A percentile compares a stretch with the other conserved stretches of the same genome.
Conservation (phyloP, 2,797 vertebrate genomes). For the Malacoctenus gilli region DNA sequence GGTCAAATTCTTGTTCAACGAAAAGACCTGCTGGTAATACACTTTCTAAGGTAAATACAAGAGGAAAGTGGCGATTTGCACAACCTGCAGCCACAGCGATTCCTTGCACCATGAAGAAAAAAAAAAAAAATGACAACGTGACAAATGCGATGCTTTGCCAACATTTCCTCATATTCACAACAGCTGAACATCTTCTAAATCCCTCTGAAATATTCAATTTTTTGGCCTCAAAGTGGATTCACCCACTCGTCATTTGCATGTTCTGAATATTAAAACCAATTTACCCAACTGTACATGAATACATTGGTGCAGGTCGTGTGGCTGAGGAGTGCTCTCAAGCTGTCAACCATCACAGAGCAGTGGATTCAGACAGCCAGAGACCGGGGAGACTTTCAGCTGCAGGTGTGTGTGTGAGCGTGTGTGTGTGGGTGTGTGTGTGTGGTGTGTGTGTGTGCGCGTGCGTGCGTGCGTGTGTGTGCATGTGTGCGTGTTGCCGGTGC, state of each 20-base stretch:
- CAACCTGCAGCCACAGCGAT: constrained; percentile 82
- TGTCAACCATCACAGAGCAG: constrained; percentile 96
- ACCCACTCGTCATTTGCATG: constrained; percentile 35
- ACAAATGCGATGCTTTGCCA: constrained; percentile 21
- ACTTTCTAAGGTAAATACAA: constrained; percentile 47
- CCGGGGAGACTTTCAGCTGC: constrained; percentile 58
- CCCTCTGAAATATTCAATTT: constrained; percentile 11
- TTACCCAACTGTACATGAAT: constrained; percentile 32
- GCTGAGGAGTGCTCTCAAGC: constrained; percentile 87
- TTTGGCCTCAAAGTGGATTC: constrained; percentile 18
- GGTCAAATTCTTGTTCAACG: constrained; percentile 21
- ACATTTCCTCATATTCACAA: constrained; percentile 20
- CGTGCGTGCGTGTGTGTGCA: constrained; percentile 12
- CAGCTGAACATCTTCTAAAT: constrained; percentile 27
- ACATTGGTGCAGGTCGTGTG: constrained; percentile 71
- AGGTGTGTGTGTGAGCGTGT: constrained; percentile 29
- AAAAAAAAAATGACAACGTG: constrained; percentile 10
- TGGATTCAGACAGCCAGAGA: constrained; percentile 88
- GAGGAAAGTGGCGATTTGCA: constrained; percentile 84
- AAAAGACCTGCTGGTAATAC: constrained; percentile 22
- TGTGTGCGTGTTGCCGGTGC: constrained; percentile 22
- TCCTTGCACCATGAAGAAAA: constrained; percentile 50
- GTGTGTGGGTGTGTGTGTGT: constrained; percentile 28
- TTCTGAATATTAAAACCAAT: constrained; percentile 42
- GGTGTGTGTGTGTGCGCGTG: constrained; percentile 20